phyloP scores from a whole-genome alignment of 2,888 invertebrate species.

The Sericinus montela region DNA sequence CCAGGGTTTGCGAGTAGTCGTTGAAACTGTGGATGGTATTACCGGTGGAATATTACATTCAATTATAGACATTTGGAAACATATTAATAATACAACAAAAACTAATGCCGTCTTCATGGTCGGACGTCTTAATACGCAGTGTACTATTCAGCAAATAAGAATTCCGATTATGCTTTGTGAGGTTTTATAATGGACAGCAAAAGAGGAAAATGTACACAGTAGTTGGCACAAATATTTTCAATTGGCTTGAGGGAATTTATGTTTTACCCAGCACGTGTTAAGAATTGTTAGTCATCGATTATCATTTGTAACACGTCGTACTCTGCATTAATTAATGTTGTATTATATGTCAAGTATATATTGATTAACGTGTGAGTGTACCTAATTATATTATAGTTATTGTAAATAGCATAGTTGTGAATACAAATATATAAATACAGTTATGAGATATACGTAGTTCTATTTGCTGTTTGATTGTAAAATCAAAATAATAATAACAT shows the following conservation, averaged over 20 bases:
- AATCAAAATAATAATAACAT: no score
- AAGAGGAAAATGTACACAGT: conserved; percentile 6
- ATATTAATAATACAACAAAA: background rate
- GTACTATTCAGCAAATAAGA: background rate
- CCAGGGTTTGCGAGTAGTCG: conserved; percentile 13
- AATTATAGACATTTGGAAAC: background rate
- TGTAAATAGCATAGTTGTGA: no score
- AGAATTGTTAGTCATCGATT: conserved; percentile 2
- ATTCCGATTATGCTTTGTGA: background rate
- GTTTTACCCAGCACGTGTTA: conserved; percentile 13
- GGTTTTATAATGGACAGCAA: conserved; percentile 2
- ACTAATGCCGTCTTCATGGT: conserved; percentile 9
- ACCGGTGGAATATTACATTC: background rate
- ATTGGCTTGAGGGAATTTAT: background rate
- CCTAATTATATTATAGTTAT: no score
- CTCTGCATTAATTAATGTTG: no score
- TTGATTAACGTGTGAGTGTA: no score
- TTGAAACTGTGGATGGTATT: background rate
- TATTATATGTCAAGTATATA: no score
- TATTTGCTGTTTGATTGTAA: no score
- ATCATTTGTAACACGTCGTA: background rate
- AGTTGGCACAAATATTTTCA: background rate
- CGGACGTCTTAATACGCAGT: background rate
- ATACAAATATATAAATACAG: no score
- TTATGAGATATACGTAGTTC: no score